phyloP scores from a whole-genome alignment of 2,797 vertebrate genomes.

The Karalla daura region DNA sequence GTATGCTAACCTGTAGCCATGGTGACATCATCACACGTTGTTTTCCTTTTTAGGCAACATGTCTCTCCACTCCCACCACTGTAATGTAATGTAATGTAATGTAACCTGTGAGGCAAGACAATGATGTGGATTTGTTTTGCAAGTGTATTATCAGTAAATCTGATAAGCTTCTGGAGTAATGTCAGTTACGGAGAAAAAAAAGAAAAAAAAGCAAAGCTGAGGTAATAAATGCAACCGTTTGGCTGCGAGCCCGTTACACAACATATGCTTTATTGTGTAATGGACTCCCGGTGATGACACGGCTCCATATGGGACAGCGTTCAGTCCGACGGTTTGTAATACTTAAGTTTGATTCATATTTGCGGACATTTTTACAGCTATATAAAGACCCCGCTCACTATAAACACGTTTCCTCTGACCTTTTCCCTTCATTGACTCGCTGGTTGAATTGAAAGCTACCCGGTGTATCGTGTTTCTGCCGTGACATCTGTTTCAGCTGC shows the following conservation, averaged over 20 bases:
- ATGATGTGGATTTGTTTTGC: conserved; percentile 15
- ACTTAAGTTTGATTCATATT: neutral
- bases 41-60: conserved; percentile 32
- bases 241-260: neutral
- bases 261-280: neutral
- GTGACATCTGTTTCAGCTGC: too few species aligned
- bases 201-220: conserved; percentile 6
- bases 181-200: neutral
- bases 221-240: neutral
- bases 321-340: too few species aligned
- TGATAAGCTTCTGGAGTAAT: neutral
- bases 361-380: neutral
- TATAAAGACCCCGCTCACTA: neutral
- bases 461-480: too few species aligned
- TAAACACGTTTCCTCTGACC: neutral
- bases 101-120: conserved; percentile 18
- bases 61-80: conserved; percentile 15
- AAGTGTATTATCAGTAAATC: conserved; percentile 4
- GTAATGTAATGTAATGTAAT: conserved; percentile 30
- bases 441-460: too few species aligned
- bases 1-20: neutral
- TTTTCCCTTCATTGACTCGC: neutral
- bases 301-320: neutral
- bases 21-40: conserved; percentile 32
- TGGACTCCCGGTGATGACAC: neutral